phyloP scores from a whole-genome alignment of 2,113 vertebrate species.

The Ammodytes dubius region DNA sequence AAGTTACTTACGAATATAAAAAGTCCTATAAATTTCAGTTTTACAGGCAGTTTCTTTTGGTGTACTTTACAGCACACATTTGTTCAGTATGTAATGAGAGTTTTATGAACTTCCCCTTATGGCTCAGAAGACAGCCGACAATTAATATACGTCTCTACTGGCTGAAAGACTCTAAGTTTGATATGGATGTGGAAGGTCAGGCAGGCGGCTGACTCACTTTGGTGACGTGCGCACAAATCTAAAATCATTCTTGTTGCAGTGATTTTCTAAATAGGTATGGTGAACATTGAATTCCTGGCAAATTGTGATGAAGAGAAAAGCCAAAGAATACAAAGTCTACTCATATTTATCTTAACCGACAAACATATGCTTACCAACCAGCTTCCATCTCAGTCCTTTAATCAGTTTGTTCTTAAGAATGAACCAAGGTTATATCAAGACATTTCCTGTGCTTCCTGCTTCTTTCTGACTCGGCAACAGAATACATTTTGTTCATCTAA shows the following conservation, averaged over 20 bases:
- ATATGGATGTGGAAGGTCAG: background rate
- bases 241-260: background rate
- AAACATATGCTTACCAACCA: background rate
- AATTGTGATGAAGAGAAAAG: background rate
- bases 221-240: background rate
- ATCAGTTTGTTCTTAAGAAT: background rate
- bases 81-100: background rate
- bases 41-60: background rate
- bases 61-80: too few relatives aligned
- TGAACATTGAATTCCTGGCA: background rate
- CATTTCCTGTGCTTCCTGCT: background rate
- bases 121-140: background rate
- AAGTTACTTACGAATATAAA: background rate
- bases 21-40: background rate
- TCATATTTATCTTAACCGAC: background rate
- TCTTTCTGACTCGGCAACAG: background rate
- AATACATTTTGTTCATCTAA: slow-evolving; percentile 10
- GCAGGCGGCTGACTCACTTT: background rate
- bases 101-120: background rate
- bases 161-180: background rate
- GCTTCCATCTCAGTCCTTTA: background rate
- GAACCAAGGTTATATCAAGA: background rate
- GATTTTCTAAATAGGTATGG: background rate
- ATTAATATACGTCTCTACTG: background rate
- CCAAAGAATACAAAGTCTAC: background rate